Evolutionary conservation across 2,797 vertebrate genomes (phyloP), one percentile per base, ranked within the genome.

Genomic region (Tarsius wallacei): DNA sequence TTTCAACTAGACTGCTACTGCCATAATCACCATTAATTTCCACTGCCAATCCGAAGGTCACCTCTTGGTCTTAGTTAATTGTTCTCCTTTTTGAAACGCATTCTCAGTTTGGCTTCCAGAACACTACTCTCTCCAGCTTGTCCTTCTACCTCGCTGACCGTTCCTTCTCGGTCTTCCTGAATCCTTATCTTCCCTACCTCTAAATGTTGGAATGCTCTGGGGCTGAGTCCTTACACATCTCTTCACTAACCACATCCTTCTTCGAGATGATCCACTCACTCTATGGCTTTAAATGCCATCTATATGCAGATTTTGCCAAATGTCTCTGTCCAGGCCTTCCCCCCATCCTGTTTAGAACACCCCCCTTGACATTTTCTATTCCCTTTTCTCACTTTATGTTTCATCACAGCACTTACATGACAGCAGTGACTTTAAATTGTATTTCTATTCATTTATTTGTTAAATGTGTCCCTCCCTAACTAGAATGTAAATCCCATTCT

Each of bases 371-470:
- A 77, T 59, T 82, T 90, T 55, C 63, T 82, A n/a, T 64, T 76
- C 12, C 63, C 22, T 91, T 95, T 84, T 21, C n/a, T 84, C 89
- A 55, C 42, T 84, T 94, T 33, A 78, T 78, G 22, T 61, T 61
- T 82, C n/a, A 68, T 84, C 49, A 53, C 16, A 90, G 26, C 21
- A 68, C 21, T 94, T 76, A 55, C 28, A 63, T 74, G 74, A 76
- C 47, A 96, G 47, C 31, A 66, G 12, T n/a, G 31, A 68, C 33
- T 83, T 68, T 78, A 87, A 66, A 55, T 73, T 84, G 49, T 26
- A 5, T 42, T 64, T 71, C 21, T 64, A 64, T 68, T 85, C 8
- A 61, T 49, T 64, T 70, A 42, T 71, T 93, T 70, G 19, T 70
- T 87, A 91, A 63, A 26, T n/a, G 5, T 59, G 8, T 66, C 73